Base-by-base conservation (phyloP, 1,140 invertebrate genomes). In the Pogonomyrmex californicus region DNA sequence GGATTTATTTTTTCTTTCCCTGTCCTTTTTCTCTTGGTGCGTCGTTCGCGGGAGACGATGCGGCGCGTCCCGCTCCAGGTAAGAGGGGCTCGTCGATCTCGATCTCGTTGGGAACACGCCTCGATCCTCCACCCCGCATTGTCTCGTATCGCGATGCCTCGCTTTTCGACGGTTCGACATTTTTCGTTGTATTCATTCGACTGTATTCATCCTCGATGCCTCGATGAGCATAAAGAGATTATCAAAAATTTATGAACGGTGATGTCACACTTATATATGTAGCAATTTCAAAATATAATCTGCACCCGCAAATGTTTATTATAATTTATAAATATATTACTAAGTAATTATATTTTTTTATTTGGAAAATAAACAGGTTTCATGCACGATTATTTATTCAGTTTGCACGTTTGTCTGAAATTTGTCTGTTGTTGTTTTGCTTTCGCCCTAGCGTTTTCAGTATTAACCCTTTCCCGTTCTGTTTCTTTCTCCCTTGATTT, bases 71-170 rank as follows among this genome's bases (percentile, higher is more conserved):
- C 66, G 75, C 66, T 47, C 60, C 75, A 79, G 58, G 83, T 88
- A 77, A 78, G 79, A 87, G 10, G 23, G 23, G 62, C 60, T 83
- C 77, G 65, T 83, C 85, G 78, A 86, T 82, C 51, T 73, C 82
- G 76, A 85, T 88, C 68, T 76, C 41, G 66, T 47, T 73, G 76
- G 51, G 68, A 65, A 77, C 86, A 87, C 71, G 83, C 83, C 70
- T 88, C 62, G 83, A 76, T 82, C 41, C 36, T 51, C 54, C 30
- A 44, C 56, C 17, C 10, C 30, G 23, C 54, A 30, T 70, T 71
- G 78, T 44, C 23, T 70, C 23, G 38, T 51, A 56, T 71, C 79
- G 38, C 12, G 17, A 47, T 68, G 51, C 30, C 10, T 47, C 17
- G 51, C 60, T 82, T 73, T 58, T 75, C 51, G 86, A 81, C 56